phyloP scores from a whole-genome alignment of 2,113 vertebrate genomes.

The Aspidoscelis tigris region DNA sequence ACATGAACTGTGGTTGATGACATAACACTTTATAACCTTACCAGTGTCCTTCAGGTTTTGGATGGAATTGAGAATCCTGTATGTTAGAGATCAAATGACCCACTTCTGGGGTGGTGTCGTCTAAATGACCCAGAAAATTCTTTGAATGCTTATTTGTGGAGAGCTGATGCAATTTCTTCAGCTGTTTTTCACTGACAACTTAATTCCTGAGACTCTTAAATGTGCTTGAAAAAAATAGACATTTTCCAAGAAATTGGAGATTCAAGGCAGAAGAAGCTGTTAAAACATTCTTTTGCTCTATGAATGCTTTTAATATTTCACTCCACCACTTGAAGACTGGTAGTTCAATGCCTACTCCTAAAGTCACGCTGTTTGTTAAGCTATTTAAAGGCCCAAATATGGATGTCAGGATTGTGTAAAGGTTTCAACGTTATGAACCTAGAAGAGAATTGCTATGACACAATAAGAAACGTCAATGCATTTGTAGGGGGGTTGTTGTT shows the following conservation, averaged over 20 bases:
- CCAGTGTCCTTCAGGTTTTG: not conserved
- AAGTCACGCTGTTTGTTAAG: conserved; percentile 19
- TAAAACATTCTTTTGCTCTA: not conserved
- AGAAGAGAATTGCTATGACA: not conserved
- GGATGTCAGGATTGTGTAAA: conserved; percentile 36
- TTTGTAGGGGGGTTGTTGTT: no score
- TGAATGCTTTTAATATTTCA: conserved; percentile 24
- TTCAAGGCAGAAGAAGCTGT: not conserved
- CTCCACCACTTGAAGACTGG: not conserved
- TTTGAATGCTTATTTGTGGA: not conserved
- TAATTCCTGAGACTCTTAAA: fast-evolving
- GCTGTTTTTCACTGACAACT: not conserved
- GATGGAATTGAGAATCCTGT: not conserved
- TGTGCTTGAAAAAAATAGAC: not conserved
- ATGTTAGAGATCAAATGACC: not conserved
- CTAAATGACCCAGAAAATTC: not conserved
- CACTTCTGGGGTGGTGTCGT: not conserved
- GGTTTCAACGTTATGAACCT: conserved; percentile 27
- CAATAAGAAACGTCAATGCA: conserved; percentile 18
- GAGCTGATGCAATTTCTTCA: conserved; percentile 2
- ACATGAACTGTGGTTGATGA: not conserved
- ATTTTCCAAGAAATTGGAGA: not conserved
- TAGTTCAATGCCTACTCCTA: not conserved
- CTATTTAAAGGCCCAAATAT: conserved; percentile 35
- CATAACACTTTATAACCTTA: not conserved